Base-by-base conservation (phyloP, 2,888 invertebrate species). In the Pogonocherus hispidulus region DNA sequence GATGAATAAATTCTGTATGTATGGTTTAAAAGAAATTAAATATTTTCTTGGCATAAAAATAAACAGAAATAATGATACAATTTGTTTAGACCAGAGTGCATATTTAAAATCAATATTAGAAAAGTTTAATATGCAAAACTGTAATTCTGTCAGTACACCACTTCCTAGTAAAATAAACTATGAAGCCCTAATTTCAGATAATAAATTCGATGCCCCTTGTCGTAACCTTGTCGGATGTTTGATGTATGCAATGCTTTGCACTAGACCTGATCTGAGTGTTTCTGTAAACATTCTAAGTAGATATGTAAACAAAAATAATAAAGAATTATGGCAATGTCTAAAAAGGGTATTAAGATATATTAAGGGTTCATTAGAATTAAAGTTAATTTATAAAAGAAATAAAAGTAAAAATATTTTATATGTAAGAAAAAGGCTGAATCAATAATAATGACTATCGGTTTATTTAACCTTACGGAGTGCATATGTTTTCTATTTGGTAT, bases 301-400 rank as follows among this genome's bases (percentile, higher is more conserved):
- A 62, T 79, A 73, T 63, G 68, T 68, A 56, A 78, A 60, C 70
- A 79, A 79, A 71, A 75, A 73, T 57, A 74, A 74, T 63, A 64
- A 63, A 44, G 75, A 76, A 72, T 37, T 77, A n/a, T 79, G 77
- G 78, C 59, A 72, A 63, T 73, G 63, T 67, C 49, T 78, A 22
- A 80, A 79, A 71, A 63, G 76, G 19, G 71, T 80, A 22, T 70
- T 79, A 19, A 71, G 76, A 63, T 80, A 79, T 67, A 60, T 80
- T 18, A 80, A 77, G 67, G 78, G 79, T 32, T 74, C 78, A 46
- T 32, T 73, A 54, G 52, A 78, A 66, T 51, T 79, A 22, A 78
- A 80, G 75, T 65, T 81, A 41, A 65, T 27, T 23, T 78, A 76
- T 65, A 66, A 49, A 32, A 63, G 63, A 62, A n/a, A n/a, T n/a